Base-by-base conservation (phyloP, 2,888 invertebrate genomes). In the Lathronympha strigana region DNA sequence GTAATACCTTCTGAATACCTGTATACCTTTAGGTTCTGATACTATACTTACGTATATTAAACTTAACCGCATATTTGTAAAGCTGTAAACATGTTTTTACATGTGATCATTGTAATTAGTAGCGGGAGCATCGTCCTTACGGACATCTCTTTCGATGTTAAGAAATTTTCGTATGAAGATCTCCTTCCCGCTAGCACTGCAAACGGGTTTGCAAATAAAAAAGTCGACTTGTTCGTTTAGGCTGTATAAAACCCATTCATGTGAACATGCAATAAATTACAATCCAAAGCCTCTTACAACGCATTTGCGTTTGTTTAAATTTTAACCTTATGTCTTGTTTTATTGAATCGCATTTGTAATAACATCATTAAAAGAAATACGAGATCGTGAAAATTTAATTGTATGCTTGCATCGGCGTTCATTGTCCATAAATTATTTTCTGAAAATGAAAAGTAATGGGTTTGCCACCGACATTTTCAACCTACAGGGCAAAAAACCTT, bases 121-220 rank as follows among this genome's bases (percentile, higher is more conserved):
- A 19, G 54, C 15, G 23, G 43, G 53, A 19, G 57, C 45, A 38
- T 53, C 45, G 49, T 57, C 49, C 64, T 33, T 57, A 50, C 31
- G 21, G 50, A 54, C 25, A 38, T 66, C 66, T 21, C 36, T 54
- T 19, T 66, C 61, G 4, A 21, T 38, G 15, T 6, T 17, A 33
- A 2, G 53, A 21, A 25, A 21, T 66, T 47, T 31, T 11, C 19
- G 19, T 66, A 47, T 53, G 21, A 8, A 51, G 21, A 21, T 61
- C 61, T 49, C 61, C 33, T 31, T 49, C 60, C 45, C 19, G 25
- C 45, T 31, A 21, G 43, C 57, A 31, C 19, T 31, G 55, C 51
- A 62, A 77, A 78, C 80, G 75, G 79, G 78, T 78, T 82, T 68
- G 76, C 78, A 79, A 85, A 84, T 77, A 84, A 84, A 81, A 80